phyloP scores from a whole-genome alignment of 2,888 invertebrate species.

The Rotaria macrura region DNA sequence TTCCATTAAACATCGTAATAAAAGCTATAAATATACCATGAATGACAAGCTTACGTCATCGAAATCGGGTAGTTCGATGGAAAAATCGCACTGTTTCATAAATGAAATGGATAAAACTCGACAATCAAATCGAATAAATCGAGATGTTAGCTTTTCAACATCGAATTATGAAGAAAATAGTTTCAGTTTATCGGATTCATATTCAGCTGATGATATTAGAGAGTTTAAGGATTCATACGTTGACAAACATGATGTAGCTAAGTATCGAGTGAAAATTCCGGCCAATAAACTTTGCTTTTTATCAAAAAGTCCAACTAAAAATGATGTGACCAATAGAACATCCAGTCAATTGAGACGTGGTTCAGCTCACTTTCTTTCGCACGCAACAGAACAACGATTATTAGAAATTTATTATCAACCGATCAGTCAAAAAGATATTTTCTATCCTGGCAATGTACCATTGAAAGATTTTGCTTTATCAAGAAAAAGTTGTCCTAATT shows the following conservation, averaged over 20 bases:
- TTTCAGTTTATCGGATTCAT: not conserved
- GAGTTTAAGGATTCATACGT: not conserved
- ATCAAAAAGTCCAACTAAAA: not conserved
- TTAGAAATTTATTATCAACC: conserved; percentile 35
- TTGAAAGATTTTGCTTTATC: conserved; percentile 34
- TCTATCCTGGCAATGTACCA: conserved; percentile 41
- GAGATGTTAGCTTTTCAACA: not conserved
- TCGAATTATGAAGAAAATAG: not conserved
- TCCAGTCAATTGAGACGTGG: not conserved
- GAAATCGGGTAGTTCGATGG: not conserved
- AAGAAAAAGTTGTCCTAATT: conserved; percentile 79
- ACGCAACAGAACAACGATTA: not conserved
- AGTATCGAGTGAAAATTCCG: not conserved
- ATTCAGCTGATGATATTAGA: not conserved
- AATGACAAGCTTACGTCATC: not conserved
- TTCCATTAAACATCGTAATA: conserved; percentile 38
- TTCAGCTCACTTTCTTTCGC: not conserved
- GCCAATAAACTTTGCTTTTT: not conserved
- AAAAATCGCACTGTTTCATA: not conserved
- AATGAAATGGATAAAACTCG: not conserved
- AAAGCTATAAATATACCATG: not conserved
- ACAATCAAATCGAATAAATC: not conserved
- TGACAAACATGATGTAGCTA: not conserved
- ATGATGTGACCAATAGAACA: not conserved
- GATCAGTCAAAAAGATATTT: conserved; percentile 44